Evolutionary conservation across 2,888 invertebrate genomes (phyloP), one percentile per base, ranked within the genome.

Genomic region (Epirrhoe alternata): DNA sequence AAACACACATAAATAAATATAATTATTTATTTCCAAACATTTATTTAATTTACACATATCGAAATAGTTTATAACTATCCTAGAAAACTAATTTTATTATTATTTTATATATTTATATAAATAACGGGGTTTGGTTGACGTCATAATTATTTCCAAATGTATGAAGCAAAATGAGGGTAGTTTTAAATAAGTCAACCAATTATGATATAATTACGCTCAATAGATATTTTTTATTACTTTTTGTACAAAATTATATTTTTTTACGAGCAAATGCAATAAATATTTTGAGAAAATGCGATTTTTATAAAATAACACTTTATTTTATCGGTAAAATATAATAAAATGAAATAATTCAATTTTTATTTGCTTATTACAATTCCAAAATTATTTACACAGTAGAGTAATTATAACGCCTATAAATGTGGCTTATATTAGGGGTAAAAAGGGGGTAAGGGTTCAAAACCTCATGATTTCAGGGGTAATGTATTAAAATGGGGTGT

Each of bases 11-110:
- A 33, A 59, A 45, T 60, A 54, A 59, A 64, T 55, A 65, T 49
- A 54, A 54, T 62, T 63, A 62, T 61, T 70, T 70, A 68, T 70
- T 70, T 60, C 57, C 59, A 66, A 66, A 58, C 49, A 52, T 61
- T 42, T 61, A 55, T 68, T 55, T 70, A 68, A 68, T 70, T 68
- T 64, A 71, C 66, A 69, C 52, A 62, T 45, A 65, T 42, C 67
- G 53, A 71, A 67, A 75, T 76, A 81, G 77, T 83, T 83, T 80
- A 74, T 80, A 84, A 81, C 80, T 86, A 80, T 78, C 69, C 80
- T 83, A 78, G 77, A 82, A 85, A 85, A 86, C 70, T 71, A 61
- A 68, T 55, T 60, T 53, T 47, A 51, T 14, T 42, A 58, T 42
- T 63, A 62, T 31, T 51, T 12, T 61, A 38, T 6, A 58, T 66